Percentiles rank a stretch among this genome's conserved stretches.
Conservation (phyloP, 2,888 invertebrate species). For the Coleophora flavipennella region DNA sequence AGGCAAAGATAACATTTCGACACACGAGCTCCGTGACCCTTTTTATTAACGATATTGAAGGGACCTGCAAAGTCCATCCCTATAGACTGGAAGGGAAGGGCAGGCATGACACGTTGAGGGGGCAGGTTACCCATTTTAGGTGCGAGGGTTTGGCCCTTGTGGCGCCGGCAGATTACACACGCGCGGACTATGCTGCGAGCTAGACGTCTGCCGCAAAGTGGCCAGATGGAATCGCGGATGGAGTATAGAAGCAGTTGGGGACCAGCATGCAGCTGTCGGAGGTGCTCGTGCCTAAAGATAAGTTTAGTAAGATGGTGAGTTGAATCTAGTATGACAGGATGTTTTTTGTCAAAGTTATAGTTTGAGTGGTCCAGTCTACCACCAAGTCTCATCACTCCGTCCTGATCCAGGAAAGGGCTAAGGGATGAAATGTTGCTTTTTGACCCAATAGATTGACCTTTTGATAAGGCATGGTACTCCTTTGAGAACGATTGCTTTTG, state of each 20-base stretch:
- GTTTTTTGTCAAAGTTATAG: background rate
- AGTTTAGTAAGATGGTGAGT: conserved; percentile 1
- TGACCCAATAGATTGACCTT: background rate
- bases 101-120: conserved; percentile 2
- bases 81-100: too few species aligned
- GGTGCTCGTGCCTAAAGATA: conserved; percentile 7
- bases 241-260: conserved; percentile 14
- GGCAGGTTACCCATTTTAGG: conserved; percentile 14
- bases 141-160: conserved; percentile 7
- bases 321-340: background rate
- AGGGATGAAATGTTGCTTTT: background rate
- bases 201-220: conserved; percentile 12
- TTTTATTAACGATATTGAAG: too few species aligned
- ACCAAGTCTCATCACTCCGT: background rate
- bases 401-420: conserved; percentile 1
- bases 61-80: too few species aligned
- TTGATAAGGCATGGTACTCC: background rate
- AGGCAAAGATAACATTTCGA: conserved; percentile 17
- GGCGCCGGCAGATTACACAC: conserved; percentile 10
- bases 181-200: conserved; percentile 6
- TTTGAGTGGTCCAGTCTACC: background rate
- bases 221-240: conserved; percentile 15
- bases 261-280: conserved; percentile 12
- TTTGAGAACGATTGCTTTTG: conserved; percentile 2
- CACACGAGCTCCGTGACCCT: conserved; percentile 8